Percentiles rank a stretch among this genome's conserved stretches.
These are phyloP conservation scores for Vulpes lagopus DNA, from an alignment of 2,113 vertebrate species.

Conservation along the genomic window DNA sequence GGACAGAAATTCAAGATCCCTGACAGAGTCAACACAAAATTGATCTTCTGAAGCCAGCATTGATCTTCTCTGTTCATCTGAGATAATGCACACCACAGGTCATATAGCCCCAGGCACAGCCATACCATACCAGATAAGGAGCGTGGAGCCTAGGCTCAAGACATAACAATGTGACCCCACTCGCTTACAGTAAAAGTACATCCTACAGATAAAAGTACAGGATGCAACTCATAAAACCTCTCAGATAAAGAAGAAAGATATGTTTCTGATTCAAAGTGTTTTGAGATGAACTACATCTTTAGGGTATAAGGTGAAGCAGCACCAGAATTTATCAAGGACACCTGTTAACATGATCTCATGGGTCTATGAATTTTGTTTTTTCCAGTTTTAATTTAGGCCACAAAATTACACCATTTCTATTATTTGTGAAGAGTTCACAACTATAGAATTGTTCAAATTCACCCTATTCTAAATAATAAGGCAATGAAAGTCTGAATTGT, in stretches of 20 bases:
- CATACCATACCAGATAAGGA: background rate
- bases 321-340: background rate
- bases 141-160: background rate
- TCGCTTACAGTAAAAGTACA: background rate
- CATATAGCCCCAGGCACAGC: background rate
- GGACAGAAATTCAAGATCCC: background rate
- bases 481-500: conserved; percentile 59
- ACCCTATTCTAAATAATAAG: conserved; percentile 70
- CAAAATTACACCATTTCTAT: conserved; percentile 21
- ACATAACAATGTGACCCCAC: background rate
- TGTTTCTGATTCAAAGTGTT: background rate
- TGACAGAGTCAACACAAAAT: background rate
- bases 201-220: background rate
- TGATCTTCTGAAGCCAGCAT: background rate
- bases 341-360: background rate
- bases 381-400: conserved; percentile 22
- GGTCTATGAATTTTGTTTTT: conserved; percentile 14
- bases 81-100: background rate
- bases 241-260: background rate
- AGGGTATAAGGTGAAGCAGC: background rate
- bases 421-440: background rate
- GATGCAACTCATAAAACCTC: background rate
- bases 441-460: conserved; percentile 26
- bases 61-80: background rate
- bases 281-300: background rate